Evolutionary conservation across 2,113 vertebrate genomes (phyloP).

Genomic region (Cryptoleucopteryx plumbea): DNA sequence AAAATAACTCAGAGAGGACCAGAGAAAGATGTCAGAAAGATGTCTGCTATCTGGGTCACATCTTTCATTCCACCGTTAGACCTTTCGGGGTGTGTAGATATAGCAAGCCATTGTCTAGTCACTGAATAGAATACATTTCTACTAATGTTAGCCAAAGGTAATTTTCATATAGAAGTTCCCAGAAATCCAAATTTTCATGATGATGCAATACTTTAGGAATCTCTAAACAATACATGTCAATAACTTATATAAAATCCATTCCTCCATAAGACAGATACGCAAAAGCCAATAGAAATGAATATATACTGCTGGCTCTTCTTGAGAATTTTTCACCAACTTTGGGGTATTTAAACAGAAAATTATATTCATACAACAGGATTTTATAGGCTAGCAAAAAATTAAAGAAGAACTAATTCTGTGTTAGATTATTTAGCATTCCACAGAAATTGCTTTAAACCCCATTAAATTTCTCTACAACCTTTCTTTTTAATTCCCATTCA

Average conservation of each 20-base stretch:
- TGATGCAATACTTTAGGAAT: neutral
- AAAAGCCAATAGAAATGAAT: neutral
- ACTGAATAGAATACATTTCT: neutral
- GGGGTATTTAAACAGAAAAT: neutral
- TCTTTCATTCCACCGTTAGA: neutral
- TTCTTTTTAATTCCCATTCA: neutral
- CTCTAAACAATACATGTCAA: neutral
- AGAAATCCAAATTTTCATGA: neutral
- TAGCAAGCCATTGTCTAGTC: accelerated
- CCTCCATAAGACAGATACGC: neutral
- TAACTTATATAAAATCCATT: neutral
- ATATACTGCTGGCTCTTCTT: neutral
- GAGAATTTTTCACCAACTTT: neutral
- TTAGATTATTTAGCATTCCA: neutral
- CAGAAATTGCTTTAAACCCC: neutral
- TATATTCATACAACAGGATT: neutral
- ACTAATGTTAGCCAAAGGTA: neutral
- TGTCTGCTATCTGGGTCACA: neutral
- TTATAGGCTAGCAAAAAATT: neutral
- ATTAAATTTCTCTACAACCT: neutral
- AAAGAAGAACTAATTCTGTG: neutral
- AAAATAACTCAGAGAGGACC: neutral
- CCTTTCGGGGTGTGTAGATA: accelerated
- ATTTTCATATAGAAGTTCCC: neutral
- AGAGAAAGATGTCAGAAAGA: neutral